Conservation (phyloP, 2,888 invertebrate genomes). For the Nymphalis urticae region DNA sequence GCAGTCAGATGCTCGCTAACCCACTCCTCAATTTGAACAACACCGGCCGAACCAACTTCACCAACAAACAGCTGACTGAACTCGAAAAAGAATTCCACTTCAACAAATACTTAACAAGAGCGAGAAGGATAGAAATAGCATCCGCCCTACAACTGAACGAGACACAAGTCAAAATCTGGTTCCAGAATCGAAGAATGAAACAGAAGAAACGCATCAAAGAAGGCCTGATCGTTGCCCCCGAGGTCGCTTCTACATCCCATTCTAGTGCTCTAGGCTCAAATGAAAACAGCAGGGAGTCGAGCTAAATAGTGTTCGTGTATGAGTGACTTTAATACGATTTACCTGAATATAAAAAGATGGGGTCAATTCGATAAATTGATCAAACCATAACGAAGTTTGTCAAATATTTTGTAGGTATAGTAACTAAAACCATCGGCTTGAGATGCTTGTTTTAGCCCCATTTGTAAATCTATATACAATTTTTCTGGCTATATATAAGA, state of each 20-base stretch:
- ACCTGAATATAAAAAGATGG: conserved; percentile 7
- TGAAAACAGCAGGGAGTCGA: conserved; percentile 88
- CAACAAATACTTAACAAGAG: conserved; percentile 98
- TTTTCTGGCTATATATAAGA: too few relatives aligned
- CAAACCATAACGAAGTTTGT: neutral
- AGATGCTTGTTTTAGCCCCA: neutral
- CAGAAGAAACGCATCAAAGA: conserved; percentile 98
- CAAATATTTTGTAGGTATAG: neutral
- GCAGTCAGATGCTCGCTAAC: conserved; percentile 73
- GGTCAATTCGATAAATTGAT: neutral
- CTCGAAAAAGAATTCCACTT: conserved; percentile 99
- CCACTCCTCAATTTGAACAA: conserved; percentile 84
- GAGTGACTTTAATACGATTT: conserved; percentile 5
- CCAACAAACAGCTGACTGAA: conserved; percentile 99
- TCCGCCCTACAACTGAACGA: conserved; percentile 97
- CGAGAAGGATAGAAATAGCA: conserved; percentile 98
- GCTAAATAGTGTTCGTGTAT: conserved; percentile 53
- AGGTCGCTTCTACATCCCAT: conserved; percentile 72
- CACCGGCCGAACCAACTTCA: conserved; percentile 98
- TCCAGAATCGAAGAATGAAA: conserved; percentile 99
- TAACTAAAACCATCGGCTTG: neutral
- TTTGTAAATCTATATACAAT: conserved; percentile 1
- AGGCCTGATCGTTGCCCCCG: conserved; percentile 85
- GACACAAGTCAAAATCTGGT: conserved; percentile 99
- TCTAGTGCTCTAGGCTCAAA: conserved; percentile 79